Base-by-base conservation (phyloP, 37 sponge, comb jelly and placozoan genomes). In the Amphimedon queenslandica region DNA sequence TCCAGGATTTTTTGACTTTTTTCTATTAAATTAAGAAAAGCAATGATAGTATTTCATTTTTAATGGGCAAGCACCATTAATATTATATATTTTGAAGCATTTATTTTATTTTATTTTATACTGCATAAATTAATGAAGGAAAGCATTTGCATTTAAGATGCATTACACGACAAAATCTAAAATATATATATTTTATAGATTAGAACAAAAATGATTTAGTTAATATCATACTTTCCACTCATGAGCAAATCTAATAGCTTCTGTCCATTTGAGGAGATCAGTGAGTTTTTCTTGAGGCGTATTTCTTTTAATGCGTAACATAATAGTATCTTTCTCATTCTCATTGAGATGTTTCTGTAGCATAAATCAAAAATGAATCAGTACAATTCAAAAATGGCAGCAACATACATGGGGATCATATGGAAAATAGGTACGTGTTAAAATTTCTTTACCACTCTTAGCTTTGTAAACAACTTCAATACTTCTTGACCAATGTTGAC, bases 231-330 rank as follows among this genome's bases (percentile, higher is more conserved):
- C 61, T n/a, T 11, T 60, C 61, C 61, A 60, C 5, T 5, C 27
- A 6, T 60, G 61, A 60, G 8, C 24, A 6, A n/a, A n/a, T 25
- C 61, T 11, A 25, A 60, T 60, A 5, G 27, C 61, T 60, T 60
- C 28, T 25, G 61, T 60, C 61, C 61, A 60, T 25, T n/a, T 60
- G 23, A 60, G 61, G 5, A 60, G 28, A 60, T 60, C 61, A 25
- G 27, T 6, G 5, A 60, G 27, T n/a, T 60, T 60, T 60, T 60
- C 61, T 6, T 60, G 27, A 25, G 21, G 27, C 5, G 61, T 25
- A n/a, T 60, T n/a, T n/a, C 61, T 60, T n/a, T 60, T 60, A 6
- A 60, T n/a, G 8, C 21, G 5, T 11, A 25, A 6, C 21, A 25
- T 25, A 25, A 60, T 60, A n/a, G 61, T 60, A n/a, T 60, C 61